Conservation (phyloP, 2,113 vertebrate genomes). For the Rana temporaria region DNA sequence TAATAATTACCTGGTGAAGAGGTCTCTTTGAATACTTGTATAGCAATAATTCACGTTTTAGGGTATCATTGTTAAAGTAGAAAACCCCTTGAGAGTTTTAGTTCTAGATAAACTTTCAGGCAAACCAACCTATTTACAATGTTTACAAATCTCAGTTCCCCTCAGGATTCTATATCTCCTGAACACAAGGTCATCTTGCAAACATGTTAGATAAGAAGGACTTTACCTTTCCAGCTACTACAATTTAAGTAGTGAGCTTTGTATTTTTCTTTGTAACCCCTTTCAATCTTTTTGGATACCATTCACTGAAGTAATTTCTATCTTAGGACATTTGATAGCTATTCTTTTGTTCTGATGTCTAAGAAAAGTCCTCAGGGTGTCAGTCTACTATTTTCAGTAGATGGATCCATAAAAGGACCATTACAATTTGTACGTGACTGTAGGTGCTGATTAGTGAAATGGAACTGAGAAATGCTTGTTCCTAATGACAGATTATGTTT, state of each 20-base stretch:
- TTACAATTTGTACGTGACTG: conserved; percentile 33
- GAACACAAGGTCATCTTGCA: conserved; percentile 37
- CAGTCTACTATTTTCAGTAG: conserved; percentile 24
- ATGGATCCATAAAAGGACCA: conserved; percentile 9
- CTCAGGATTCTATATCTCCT: neutral
- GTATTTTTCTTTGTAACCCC: conserved; percentile 46
- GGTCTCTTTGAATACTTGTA: no score
- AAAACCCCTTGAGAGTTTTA: neutral
- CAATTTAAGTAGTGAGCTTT: conserved; percentile 25
- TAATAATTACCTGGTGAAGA: no score
- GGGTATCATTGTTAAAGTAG: no score
- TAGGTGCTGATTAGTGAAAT: conserved; percentile 45
- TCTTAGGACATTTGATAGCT: conserved; percentile 44
- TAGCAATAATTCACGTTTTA: neutral
- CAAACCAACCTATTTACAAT: neutral
- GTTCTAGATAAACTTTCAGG: neutral
- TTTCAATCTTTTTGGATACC: conserved; percentile 36
- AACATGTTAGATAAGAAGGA: conserved; percentile 34
- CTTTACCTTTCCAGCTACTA: conserved; percentile 32
- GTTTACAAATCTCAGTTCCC: neutral
- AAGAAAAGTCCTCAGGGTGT: conserved; percentile 41
- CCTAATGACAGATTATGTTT: conserved; percentile 2
- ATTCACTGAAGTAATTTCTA: conserved; percentile 33
- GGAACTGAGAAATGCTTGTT: neutral
- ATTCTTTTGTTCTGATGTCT: conserved; percentile 31